Conservation (phyloP, 1,140 invertebrate genomes). For the Sipha flava region DNA sequence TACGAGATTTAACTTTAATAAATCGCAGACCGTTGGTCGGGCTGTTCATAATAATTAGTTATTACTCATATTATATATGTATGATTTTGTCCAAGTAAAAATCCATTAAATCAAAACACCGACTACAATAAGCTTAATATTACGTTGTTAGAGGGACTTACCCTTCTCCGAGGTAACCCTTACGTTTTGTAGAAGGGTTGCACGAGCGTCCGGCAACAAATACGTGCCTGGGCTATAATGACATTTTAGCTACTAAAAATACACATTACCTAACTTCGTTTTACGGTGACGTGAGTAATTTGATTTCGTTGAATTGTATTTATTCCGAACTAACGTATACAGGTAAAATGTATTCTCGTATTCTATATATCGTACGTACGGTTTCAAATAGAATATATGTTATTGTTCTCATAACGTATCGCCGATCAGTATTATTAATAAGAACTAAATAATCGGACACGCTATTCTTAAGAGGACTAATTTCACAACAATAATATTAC, state of each 20-base stretch:
- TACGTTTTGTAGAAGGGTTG: neutral
- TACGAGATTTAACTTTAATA: neutral
- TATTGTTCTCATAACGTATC: too few relatives aligned
- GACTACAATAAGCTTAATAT: slow-evolving; percentile 13
- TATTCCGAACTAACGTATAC: neutral
- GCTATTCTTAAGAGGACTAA: too few relatives aligned
- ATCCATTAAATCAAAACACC: slow-evolving; percentile 16
- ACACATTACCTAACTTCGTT: neutral
- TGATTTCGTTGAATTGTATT: neutral
- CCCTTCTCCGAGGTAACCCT: neutral
- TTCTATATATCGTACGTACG: too few relatives aligned
- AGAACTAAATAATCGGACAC: too few relatives aligned
- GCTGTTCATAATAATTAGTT: neutral
- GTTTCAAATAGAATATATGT: too few relatives aligned
- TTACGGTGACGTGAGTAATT: neutral
- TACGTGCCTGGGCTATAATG: neutral
- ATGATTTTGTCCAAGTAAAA: neutral
- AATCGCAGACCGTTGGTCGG: too few relatives aligned
- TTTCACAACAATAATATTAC: too few relatives aligned
- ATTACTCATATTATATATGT: neutral
- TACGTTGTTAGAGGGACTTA: neutral
- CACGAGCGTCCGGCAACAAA: neutral
- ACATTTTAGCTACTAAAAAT: neutral
- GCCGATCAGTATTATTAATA: too few relatives aligned
- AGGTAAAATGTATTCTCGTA: too few relatives aligned